A percentile compares a stretch with the other conserved stretches of the same genome.
phyloP scores from a whole-genome alignment of 2,888 invertebrate genomes.

The Rutpela maculata region DNA sequence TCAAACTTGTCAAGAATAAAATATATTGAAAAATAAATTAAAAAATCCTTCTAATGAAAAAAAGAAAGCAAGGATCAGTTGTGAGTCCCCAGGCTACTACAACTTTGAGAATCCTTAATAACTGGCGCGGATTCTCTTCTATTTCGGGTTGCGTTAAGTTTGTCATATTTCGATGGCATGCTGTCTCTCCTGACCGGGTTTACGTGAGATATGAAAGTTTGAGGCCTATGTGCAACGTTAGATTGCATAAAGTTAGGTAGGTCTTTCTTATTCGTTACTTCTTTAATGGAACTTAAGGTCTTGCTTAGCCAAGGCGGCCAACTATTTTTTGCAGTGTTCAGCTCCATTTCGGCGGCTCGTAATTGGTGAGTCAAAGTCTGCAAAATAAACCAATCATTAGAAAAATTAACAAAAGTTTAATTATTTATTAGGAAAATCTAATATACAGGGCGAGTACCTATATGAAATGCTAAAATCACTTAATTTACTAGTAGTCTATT shows the following conservation, averaged over 20 bases:
- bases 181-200: slow-evolving; percentile 73
- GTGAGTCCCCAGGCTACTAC: slow-evolving; percentile 68
- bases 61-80: slow-evolving; percentile 45
- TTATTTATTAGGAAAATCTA: too few relatives aligned
- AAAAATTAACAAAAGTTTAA: background rate
- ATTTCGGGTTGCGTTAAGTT: slow-evolving; percentile 58
- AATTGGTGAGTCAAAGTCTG: slow-evolving; percentile 94
- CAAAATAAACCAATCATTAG: slow-evolving; percentile 37
- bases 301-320: slow-evolving; percentile 98
- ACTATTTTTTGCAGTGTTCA: slow-evolving; percentile 81
- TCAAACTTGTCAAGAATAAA: slow-evolving; percentile 38
- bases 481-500: too few relatives aligned
- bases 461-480: too few relatives aligned
- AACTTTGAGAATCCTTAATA: slow-evolving; percentile 73
- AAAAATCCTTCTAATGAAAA: slow-evolving; percentile 29
- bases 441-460: too few relatives aligned
- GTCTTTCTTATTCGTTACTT: slow-evolving; percentile 80
- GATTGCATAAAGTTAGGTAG: slow-evolving; percentile 64
- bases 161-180: slow-evolving; percentile 70
- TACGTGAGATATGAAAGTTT: slow-evolving; percentile 73
- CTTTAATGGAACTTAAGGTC: slow-evolving; percentile 88
- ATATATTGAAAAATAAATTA: slow-evolving; percentile 33
- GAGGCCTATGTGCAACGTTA: slow-evolving; percentile 62
- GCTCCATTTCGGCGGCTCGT: slow-evolving; percentile 86
- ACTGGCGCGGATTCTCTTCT: slow-evolving; percentile 70